Conservation (phyloP, 2,888 invertebrate genomes). For the Ichneumoninae sp. region DNA sequence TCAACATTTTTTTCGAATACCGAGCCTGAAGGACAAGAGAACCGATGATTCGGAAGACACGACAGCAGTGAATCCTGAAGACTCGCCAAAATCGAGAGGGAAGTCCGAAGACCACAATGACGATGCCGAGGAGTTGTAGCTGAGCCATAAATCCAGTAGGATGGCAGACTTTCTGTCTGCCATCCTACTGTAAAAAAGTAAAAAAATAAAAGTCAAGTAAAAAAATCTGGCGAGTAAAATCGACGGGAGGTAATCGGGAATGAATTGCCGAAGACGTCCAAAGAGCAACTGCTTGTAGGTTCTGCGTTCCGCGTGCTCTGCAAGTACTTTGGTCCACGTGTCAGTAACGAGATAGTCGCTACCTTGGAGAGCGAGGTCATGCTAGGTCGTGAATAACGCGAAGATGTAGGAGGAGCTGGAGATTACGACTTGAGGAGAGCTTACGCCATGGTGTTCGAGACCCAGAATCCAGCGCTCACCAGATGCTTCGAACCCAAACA, state of each 20-base stretch:
- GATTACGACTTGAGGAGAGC: conserved; percentile 25
- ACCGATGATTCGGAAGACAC: conserved; percentile 10
- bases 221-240: conserved; percentile 31
- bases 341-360: conserved; percentile 52
- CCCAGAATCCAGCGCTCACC: conserved; percentile 59
- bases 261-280: conserved; percentile 47
- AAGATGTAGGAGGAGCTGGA: conserved; percentile 18
- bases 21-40: not conserved
- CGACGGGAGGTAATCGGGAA: conserved; percentile 47
- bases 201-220: no score
- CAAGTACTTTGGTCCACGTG: conserved; percentile 48
- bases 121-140: not conserved
- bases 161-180: conserved; percentile 7
- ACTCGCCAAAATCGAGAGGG: not conserved
- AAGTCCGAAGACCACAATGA: conserved; percentile 13
- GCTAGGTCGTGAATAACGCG: conserved; percentile 31
- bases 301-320: conserved; percentile 38
- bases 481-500: conserved; percentile 58
- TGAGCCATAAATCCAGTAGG: conserved; percentile 31
- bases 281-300: conserved; percentile 47
- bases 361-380: conserved; percentile 36
- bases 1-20: not conserved
- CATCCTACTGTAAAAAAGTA: no score
- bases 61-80: not conserved
- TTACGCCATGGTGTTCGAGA: conserved; percentile 39